Conservation (phyloP, 2,797 vertebrate species). For the Vultur gryphus region DNA sequence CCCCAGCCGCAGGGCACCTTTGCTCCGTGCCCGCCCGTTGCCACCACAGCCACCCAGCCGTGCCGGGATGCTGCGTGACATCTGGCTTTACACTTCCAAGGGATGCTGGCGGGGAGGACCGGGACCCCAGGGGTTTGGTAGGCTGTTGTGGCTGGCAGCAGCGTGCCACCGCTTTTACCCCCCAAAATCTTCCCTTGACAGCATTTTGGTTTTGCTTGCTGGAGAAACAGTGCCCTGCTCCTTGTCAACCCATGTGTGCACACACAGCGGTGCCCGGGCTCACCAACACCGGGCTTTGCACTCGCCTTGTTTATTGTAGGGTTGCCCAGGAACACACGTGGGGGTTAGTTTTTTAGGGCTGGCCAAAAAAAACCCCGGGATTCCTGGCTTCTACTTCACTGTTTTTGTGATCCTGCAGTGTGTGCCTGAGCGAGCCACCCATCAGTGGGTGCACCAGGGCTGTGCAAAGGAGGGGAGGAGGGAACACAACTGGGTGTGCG, state of each 20-base stretch:
- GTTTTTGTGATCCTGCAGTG: not conserved
- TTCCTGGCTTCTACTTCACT: not conserved
- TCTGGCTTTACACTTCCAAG: not conserved
- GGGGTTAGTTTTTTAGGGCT: not conserved
- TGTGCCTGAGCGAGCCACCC: not conserved
- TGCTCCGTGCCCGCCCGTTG: not conserved
- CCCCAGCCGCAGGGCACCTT: not conserved
- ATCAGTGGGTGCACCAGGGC: not conserved
- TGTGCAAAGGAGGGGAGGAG: not conserved
- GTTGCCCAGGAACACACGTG: not conserved
- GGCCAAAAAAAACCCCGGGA: not conserved
- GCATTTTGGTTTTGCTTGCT: not conserved
- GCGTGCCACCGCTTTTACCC: rapidly evolving
- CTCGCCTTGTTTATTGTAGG: not conserved
- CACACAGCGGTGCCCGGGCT: rapidly evolving
- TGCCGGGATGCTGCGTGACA: rapidly evolving
- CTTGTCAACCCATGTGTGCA: not conserved
- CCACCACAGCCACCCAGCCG: rapidly evolving
- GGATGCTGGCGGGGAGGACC: not conserved
- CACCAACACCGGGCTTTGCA: not conserved
- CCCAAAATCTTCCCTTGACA: not conserved
- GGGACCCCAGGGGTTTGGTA: not conserved
- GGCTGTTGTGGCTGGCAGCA: not conserved
- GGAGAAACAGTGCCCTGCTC: not conserved
- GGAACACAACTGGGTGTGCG: not conserved